Percentiles rank a stretch among this genome's conserved stretches.
Evolutionary conservation across 2,888 invertebrate species (phyloP).

Genomic region (Diaprepes abbreviatus): DNA sequence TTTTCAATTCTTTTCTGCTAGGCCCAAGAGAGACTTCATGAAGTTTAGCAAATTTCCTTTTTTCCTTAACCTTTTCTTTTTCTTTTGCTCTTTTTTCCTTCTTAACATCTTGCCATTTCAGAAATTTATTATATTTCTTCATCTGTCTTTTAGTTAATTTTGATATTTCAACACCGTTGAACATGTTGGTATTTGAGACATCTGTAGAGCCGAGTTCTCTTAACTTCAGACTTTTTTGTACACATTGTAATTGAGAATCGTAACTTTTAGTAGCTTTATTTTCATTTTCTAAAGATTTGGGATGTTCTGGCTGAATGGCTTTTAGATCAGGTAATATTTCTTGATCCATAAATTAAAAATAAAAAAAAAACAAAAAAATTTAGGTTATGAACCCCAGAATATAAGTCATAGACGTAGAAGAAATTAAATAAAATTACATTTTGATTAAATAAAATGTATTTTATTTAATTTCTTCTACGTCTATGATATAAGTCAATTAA

Average conservation of each 20-base stretch:
- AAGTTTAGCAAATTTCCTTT: slow-evolving; percentile 77
- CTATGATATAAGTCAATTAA: too few species aligned
- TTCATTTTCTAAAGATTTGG: neutral
- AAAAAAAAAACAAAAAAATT: neutral
- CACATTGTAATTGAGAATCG: neutral
- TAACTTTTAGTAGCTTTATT: neutral
- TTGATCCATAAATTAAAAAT: neutral
- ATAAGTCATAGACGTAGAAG: too few species aligned
- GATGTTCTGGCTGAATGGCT: neutral
- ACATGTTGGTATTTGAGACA: slow-evolving; percentile 40
- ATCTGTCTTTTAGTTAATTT: slow-evolving; percentile 65
- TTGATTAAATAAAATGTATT: too few species aligned
- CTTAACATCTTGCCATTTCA: slow-evolving; percentile 81
- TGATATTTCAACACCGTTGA: slow-evolving; percentile 65
- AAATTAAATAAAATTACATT: too few species aligned
- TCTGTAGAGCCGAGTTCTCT: neutral
- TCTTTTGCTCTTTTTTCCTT: slow-evolving; percentile 80
- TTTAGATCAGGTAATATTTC: neutral
- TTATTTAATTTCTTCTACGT: too few species aligned
- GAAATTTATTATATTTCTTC: slow-evolving; percentile 72
- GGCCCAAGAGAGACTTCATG: slow-evolving; percentile 83
- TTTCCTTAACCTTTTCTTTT: slow-evolving; percentile 75
- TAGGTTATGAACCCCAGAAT: too few species aligned
- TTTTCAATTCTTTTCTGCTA: slow-evolving; percentile 84
- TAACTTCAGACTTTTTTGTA: neutral